A percentile compares a stretch with the other conserved stretches of the same genome.
These are phyloP conservation scores for Falco peregrinus DNA, from an alignment of 2,797 vertebrate species.

Conservation along the genomic window DNA sequence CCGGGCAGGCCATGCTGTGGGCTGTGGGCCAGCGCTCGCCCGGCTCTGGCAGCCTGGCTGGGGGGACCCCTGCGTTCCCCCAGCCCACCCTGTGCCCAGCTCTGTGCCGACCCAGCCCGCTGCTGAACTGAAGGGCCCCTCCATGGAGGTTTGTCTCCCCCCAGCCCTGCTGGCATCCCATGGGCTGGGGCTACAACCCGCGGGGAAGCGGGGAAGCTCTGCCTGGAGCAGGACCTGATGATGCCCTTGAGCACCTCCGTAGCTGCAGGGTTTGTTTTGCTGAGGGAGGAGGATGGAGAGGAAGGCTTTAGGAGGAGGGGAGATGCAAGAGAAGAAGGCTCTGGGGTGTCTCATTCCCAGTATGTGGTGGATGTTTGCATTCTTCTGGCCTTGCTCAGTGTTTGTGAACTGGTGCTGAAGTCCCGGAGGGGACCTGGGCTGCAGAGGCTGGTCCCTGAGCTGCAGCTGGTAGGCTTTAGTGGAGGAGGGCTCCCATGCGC, in stretches of 20 bases:
- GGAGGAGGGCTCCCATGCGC: neutral
- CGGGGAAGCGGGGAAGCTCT: fast-evolving
- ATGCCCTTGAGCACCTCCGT: neutral
- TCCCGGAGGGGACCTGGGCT: neutral
- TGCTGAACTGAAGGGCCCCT: fast-evolving
- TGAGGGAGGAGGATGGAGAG: neutral
- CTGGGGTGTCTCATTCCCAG: neutral
- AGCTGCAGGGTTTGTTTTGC: neutral
- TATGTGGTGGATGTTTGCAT: neutral
- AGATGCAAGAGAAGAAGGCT: neutral
- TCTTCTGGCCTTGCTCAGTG: neutral
- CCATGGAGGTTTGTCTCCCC: neutral
- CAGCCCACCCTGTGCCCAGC: neutral
- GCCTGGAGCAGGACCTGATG: neutral
- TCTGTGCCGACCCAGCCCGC: neutral
- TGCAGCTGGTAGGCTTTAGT: neutral
- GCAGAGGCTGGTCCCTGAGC: neutral
- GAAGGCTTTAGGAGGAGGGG: neutral
- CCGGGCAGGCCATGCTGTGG: neutral
- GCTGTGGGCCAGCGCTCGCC: neutral
- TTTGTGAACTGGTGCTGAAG: neutral
- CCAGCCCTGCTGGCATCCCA: neutral
- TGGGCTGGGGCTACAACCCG: neutral
- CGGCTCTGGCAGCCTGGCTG: fast-evolving
- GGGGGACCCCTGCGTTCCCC: neutral